Evolutionary conservation across 2,888 invertebrate genomes (phyloP), one percentile per base, ranked within the genome.

Genomic region (Aphrophora alni): DNA sequence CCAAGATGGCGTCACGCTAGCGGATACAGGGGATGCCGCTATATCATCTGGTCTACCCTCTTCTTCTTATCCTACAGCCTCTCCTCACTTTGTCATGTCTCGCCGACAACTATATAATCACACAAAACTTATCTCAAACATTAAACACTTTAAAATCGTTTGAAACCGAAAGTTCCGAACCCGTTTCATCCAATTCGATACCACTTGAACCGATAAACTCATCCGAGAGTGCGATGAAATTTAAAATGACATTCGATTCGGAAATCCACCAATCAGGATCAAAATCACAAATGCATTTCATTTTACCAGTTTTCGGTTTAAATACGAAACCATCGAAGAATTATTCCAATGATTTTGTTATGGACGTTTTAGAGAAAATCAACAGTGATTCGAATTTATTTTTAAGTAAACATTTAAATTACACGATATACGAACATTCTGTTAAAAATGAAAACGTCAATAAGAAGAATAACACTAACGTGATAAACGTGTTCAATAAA

Each of bases 11-110:
- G 8, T 3, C 33, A 33, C 33, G 33, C 33, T 33, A 33, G 70
- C 28, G 33, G 28, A 51, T n/a, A 59, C 76, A 25, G 68, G 77
- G 33, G 28, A 77, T 77, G 77, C 77, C 69, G 68, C 21, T 38
- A n/a, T 17, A 38, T 7, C 69, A 38, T 0, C 25, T 69, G 69
- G 69, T 33, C 10, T 68, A 26, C 27, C 69, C 77, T 28, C 77
- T 77, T 77, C 77, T 77, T 77, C 77, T 77, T 77, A 68, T 77
- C 70, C 77, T 77, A 33, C 33, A 33, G 33, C 33, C 33, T 33
- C 33, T 33, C 33, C 33, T 33, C 5, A 33, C 33, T 33, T 33
- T 8, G 33, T 8, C 33, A 8, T 33, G 33, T 33, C 33, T 33
- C 33, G 33, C 33, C 33, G 33, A 33, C 33, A 8, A 33, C 33